Percentiles rank a stretch among this genome's conserved stretches.
These are phyloP conservation scores for Pelmatolapia mariae DNA, from an alignment of 2,113 vertebrate genomes.

Conservation along the genomic window DNA sequence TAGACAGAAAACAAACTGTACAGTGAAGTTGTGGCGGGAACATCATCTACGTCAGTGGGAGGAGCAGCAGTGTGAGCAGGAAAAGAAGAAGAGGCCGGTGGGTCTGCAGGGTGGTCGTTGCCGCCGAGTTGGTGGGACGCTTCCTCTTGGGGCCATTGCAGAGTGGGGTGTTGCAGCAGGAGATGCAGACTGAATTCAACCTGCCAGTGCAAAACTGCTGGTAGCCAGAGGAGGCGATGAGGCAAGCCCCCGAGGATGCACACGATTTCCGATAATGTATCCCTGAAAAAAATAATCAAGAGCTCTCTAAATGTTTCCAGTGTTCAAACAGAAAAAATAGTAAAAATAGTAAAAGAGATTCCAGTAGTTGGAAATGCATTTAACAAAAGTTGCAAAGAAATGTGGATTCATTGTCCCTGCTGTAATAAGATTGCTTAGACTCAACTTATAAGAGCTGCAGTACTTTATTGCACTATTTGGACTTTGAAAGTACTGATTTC, in stretches of 20 bases:
- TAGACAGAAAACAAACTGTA: not conserved
- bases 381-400: not conserved
- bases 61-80: slow-evolving; percentile 21
- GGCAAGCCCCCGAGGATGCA: slow-evolving; percentile 89
- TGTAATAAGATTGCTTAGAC: slow-evolving; percentile 8
- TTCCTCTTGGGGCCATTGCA: slow-evolving; percentile 91
- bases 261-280: slow-evolving; percentile 96
- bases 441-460: not conserved
- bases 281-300: slow-evolving; percentile 62
- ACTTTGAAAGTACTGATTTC: slow-evolving; percentile 1
- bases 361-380: not conserved
- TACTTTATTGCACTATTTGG: not conserved
- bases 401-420: not conserved
- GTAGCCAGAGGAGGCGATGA: slow-evolving; percentile 95
- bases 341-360: not conserved
- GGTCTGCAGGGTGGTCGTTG: accelerated
- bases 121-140: slow-evolving; percentile 63
- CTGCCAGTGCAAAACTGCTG: slow-evolving; percentile 96
- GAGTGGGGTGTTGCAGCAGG: slow-evolving; percentile 94
- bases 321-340: not conserved
- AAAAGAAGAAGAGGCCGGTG: not conserved
- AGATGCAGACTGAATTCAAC: slow-evolving; percentile 96
- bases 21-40: not conserved
- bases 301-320: not conserved
- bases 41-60: slow-evolving; percentile 4